phyloP scores from a whole-genome alignment of 2,888 invertebrate species.

The Drosophila pseudotakahashii region DNA sequence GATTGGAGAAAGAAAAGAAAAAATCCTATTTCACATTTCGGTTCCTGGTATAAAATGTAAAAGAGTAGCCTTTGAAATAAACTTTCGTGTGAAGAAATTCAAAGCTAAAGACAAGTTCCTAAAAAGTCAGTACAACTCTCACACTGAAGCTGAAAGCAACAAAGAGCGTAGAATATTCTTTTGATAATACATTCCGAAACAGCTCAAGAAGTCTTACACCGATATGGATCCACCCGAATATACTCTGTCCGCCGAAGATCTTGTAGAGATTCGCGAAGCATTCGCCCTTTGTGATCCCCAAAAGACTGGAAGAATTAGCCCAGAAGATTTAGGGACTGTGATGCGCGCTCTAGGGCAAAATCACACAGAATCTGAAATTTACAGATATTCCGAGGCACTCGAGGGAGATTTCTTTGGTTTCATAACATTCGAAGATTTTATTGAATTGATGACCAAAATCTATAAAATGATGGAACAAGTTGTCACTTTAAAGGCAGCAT shows the following conservation, averaged over 20 bases:
- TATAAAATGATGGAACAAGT: not conserved
- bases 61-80: not conserved
- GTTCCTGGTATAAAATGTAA: not conserved
- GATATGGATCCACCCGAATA: not conserved
- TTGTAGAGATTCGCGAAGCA: slow-evolving; percentile 6
- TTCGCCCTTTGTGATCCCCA: slow-evolving; percentile 21
- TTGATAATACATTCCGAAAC: not conserved
- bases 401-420: slow-evolving; percentile 4
- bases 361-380: slow-evolving; percentile 30
- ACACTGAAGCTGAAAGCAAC: not conserved
- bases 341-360: slow-evolving; percentile 29
- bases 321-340: slow-evolving; percentile 10
- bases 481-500: slow-evolving; percentile 86
- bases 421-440: slow-evolving; percentile 11
- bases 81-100: not conserved
- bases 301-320: not conserved
- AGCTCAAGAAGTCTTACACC: not conserved
- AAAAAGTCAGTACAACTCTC: not conserved
- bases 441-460: slow-evolving; percentile 20
- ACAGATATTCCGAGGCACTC: slow-evolving; percentile 4
- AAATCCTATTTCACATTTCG: too few relatives aligned
- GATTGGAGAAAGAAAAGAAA: too few relatives aligned
- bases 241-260: not conserved
- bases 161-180: not conserved
- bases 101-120: not conserved